Evolutionary conservation across 35 echinoderm and acorn worm species (phyloP).

Genomic region (Ophioderma brevispina): DNA sequence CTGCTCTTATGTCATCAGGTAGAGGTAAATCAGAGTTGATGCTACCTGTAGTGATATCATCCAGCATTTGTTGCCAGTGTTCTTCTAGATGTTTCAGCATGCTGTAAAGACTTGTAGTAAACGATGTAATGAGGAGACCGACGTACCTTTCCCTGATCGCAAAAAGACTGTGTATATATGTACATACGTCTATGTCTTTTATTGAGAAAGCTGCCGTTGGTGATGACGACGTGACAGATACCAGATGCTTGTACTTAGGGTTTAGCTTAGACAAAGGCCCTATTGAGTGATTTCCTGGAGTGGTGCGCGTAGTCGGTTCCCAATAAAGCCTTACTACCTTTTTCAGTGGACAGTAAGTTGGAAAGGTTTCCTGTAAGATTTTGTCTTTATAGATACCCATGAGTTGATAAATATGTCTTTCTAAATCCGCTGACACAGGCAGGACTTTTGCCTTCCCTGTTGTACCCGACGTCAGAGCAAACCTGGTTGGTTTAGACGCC

Average conservation of each 20-base stretch:
- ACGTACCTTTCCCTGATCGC: neutral
- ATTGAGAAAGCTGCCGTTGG: conserved; percentile 2
- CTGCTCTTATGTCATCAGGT: neutral
- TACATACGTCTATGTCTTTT: neutral
- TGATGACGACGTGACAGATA: neutral
- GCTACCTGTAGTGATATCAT: neutral
- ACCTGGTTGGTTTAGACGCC: neutral
- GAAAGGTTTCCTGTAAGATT: neutral
- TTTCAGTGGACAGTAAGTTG: neutral
- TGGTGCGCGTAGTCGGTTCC: neutral
- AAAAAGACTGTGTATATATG: neutral
- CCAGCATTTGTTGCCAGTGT: neutral
- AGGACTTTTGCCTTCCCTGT: conserved; percentile 39
- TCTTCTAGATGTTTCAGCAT: neutral
- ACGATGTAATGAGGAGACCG: neutral
- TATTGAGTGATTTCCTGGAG: neutral
- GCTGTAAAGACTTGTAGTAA: neutral
- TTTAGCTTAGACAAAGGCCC: neutral
- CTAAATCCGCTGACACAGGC: neutral
- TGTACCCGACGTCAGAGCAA: conserved; percentile 64
- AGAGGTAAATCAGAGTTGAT: neutral
- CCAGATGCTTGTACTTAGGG: neutral
- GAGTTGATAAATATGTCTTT: neutral
- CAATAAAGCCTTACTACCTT: conserved; percentile 23
- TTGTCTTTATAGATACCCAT: neutral